phyloP scores from a whole-genome alignment of 53 echinoderm and acorn worm genomes.

The Temnopleurus reevesii region DNA sequence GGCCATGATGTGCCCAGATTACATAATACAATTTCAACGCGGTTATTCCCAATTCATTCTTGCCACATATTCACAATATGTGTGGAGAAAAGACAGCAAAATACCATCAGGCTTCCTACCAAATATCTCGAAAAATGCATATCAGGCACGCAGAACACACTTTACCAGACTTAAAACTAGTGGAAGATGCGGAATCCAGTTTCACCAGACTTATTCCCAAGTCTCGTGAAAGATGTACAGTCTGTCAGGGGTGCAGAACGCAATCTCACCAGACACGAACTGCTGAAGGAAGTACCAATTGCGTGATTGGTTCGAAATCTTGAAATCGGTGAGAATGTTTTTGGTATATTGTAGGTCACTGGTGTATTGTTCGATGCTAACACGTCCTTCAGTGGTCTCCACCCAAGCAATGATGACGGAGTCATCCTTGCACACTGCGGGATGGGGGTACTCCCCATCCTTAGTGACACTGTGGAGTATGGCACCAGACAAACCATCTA shows the following conservation, averaged over 20 bases:
- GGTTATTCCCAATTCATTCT: no score
- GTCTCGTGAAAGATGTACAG: constrained; percentile 5
- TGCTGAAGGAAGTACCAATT: not conserved
- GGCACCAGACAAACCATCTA: not conserved
- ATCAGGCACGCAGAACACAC: no score
- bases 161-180: no score
- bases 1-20: no score
- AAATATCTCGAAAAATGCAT: no score
- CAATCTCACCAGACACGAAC: constrained; percentile 38
- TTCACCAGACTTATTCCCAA: no score
- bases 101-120: no score
- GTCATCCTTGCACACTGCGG: constrained; percentile 8
- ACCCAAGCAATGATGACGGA: constrained; percentile 43
- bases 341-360: not conserved
- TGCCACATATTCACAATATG: no score
- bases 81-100: no score
- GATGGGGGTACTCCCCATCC: not conserved
- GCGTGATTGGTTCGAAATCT: not conserved
- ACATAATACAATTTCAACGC: no score
- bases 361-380: constrained; percentile 5
- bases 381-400: not conserved
- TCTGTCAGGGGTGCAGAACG: constrained; percentile 11
- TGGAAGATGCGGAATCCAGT: no score
- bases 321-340: not conserved
- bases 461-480: not conserved